Evolutionary conservation across 2,888 invertebrate genomes (phyloP).

Genomic region (Drosophila paranaensis): DNA sequence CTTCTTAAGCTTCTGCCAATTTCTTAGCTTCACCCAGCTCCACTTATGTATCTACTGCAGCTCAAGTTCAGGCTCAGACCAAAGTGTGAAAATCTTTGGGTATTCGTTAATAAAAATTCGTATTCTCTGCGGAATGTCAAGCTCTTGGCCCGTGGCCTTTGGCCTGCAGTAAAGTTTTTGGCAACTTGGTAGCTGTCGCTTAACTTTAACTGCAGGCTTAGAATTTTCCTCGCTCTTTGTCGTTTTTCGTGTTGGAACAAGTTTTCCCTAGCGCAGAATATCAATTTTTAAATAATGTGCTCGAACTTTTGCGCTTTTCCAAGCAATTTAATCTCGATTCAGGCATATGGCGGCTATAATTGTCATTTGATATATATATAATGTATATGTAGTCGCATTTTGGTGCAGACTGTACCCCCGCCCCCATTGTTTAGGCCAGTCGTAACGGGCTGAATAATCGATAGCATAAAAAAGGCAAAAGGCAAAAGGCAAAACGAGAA

Average conservation of each 20-base stretch:
- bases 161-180: slow-evolving; percentile 7
- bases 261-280: slow-evolving; percentile 1
- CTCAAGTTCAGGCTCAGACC: not conserved
- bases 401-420: slow-evolving; percentile 11
- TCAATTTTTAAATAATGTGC: slow-evolving; percentile 10
- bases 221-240: not conserved
- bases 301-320: slow-evolving; percentile 47
- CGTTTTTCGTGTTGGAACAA: not conserved
- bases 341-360: slow-evolving; percentile 49
- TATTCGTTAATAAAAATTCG: not conserved
- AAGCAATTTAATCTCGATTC: slow-evolving; percentile 54
- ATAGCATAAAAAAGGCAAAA: slow-evolving; percentile 70
- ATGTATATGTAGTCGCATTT: not conserved
- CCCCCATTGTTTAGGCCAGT: slow-evolving; percentile 18
- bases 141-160: slow-evolving; percentile 3
- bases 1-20: not conserved
- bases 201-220: not conserved
- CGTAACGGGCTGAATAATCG: slow-evolving; percentile 63
- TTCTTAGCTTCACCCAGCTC: not conserved
- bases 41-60: too few relatives aligned
- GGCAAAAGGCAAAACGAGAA: slow-evolving; percentile 65
- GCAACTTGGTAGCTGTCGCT: not conserved
- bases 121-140: not conserved
- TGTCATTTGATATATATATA: slow-evolving; percentile 14
- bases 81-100: slow-evolving; percentile 10